Percentiles rank a stretch among this genome's conserved stretches.
Conservation (phyloP, 2,113 vertebrate genomes). For the Columba janthina region DNA sequence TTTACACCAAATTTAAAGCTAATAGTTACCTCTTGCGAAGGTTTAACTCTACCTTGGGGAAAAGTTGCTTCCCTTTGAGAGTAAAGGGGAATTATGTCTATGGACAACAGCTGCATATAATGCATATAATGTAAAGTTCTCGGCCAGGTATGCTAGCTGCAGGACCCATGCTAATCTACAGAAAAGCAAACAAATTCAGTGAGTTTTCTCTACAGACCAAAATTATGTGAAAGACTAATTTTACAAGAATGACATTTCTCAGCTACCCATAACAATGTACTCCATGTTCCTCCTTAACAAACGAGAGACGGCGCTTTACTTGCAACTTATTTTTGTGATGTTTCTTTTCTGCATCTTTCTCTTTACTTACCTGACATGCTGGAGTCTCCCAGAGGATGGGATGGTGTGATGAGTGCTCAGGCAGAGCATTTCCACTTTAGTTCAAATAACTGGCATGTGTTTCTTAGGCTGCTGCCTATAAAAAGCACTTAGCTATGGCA, state of each 20-base stretch:
- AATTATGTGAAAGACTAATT: background rate
- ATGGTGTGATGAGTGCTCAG: background rate
- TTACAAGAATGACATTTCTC: background rate
- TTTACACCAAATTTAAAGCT: background rate
- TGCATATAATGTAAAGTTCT: background rate
- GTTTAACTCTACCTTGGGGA: background rate
- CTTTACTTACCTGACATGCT: background rate
- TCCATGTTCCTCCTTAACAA: background rate
- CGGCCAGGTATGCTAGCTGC: background rate
- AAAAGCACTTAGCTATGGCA: constrained; percentile 50
- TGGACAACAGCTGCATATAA: background rate
- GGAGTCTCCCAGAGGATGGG: background rate
- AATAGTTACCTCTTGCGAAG: background rate
- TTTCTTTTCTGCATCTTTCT: background rate
- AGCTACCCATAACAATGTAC: background rate
- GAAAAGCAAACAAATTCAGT: background rate
- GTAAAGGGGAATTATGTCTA: background rate
- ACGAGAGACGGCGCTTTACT: accelerated
- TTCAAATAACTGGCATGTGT: constrained; percentile 29
- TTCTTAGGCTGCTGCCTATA: constrained; percentile 22
- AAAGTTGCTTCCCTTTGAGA: background rate
- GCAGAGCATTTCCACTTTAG: constrained; percentile 12
- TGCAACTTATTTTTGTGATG: background rate
- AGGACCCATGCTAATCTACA: background rate
- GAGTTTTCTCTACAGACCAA: background rate